Conservation (phyloP, 2,888 invertebrate species). For the Amaurobius ferox region DNA sequence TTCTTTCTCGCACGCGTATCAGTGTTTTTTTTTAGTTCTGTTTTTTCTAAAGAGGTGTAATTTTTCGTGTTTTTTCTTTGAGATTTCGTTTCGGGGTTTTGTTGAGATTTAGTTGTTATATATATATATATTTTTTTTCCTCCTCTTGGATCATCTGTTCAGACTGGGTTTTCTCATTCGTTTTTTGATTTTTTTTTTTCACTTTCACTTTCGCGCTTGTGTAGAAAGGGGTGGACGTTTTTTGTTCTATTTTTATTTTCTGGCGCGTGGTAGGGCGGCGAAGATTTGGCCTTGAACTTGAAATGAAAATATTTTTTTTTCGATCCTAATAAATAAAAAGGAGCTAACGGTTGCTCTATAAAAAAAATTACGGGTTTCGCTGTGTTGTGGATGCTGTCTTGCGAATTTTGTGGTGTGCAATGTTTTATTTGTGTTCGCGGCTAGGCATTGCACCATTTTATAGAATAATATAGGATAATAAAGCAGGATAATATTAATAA, state of each 20-base stretch:
- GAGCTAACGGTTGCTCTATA: not conserved
- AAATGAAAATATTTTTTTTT: not conserved
- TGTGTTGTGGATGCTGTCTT: too few relatives aligned
- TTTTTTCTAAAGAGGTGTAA: not conserved
- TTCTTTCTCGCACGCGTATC: not conserved
- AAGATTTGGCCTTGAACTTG: conserved; percentile 8
- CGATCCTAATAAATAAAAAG: not conserved
- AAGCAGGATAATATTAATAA: too few relatives aligned
- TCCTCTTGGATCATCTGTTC: not conserved
- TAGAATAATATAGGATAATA: too few relatives aligned
- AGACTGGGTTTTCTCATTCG: not conserved
- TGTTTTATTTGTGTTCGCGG: too few relatives aligned
- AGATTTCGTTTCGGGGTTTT: conserved; percentile 7
- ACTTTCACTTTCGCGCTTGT: conserved; percentile 8
- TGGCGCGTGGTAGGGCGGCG: not conserved
- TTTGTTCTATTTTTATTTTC: not conserved
- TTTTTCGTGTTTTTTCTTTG: not conserved
- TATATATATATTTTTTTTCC: not conserved
- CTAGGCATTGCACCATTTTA: too few relatives aligned
- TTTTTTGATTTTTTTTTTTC: not conserved
- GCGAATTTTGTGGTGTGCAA: too few relatives aligned
- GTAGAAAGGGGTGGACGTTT: not conserved
- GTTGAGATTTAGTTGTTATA: conserved; percentile 1
- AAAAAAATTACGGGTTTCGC: too few relatives aligned
- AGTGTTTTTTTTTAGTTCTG: not conserved